A percentile compares a stretch with the other conserved stretches of the same genome.
Evolutionary conservation across 2,113 vertebrate species (phyloP).

Genomic region (Phocoena sinus): DNA sequence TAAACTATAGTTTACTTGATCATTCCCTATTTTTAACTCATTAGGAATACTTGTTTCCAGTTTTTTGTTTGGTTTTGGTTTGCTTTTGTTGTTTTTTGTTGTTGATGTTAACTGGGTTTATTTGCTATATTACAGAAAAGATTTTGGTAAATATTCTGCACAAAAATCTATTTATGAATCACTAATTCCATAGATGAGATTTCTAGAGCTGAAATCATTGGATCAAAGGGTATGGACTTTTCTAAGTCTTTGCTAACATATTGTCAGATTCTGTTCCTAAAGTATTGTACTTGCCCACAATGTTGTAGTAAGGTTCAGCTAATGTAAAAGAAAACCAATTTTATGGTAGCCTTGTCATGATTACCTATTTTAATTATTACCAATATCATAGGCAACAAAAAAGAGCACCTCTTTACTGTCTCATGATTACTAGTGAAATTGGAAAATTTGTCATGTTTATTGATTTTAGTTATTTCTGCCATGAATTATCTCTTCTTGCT

Average conservation of each 20-base stretch:
- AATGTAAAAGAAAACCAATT: background rate
- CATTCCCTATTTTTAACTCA: background rate
- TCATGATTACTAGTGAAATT: background rate
- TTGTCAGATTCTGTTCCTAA: background rate
- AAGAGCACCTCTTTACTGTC: background rate
- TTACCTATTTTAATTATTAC: background rate
- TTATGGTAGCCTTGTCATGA: background rate
- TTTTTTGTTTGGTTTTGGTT: background rate
- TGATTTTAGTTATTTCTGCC: conserved; percentile 1
- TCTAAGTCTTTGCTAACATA: background rate
- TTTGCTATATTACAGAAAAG: background rate
- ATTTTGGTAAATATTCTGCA: background rate
- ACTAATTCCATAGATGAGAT: background rate
- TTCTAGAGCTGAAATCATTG: background rate
- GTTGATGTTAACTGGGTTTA: background rate
- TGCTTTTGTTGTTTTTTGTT: background rate
- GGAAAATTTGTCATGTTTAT: background rate
- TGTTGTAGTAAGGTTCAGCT: background rate
- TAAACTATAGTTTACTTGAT: background rate
- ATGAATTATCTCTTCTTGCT: background rate
- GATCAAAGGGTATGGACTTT: background rate
- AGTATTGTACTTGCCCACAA: background rate
- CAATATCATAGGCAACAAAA: background rate
- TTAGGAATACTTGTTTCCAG: background rate
- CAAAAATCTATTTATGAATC: background rate